These are phyloP conservation scores for Mnemiopsis leidyi DNA, from an alignment of 37 sponge, comb jelly and placozoan species.

Conservation along the genomic window DNA sequence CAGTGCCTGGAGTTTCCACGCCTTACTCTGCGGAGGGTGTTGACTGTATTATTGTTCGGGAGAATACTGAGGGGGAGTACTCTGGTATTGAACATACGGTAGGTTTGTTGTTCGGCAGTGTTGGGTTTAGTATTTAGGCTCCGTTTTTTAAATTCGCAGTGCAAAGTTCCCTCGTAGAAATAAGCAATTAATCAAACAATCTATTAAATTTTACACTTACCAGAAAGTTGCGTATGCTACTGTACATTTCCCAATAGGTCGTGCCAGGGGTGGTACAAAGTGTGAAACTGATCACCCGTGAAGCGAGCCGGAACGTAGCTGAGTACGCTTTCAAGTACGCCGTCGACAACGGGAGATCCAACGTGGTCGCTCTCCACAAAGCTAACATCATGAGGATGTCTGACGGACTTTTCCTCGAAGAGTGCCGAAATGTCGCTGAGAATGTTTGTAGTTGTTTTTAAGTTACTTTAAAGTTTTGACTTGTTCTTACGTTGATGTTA, in stretches of 20 bases:
- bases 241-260: constrained; percentile 71
- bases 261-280: constrained; percentile 98
- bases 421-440: constrained; percentile 84
- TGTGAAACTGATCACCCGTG: constrained; percentile 93
- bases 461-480: no score
- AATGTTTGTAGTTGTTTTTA: constrained; percentile 61
- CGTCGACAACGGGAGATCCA: constrained; percentile 70
- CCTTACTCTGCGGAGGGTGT: constrained; percentile 78
- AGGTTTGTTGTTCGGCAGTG: no score
- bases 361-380: constrained; percentile 96
- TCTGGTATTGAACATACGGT: constrained; percentile 98
- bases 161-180: no score
- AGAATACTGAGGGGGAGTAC: constrained; percentile 99
- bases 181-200: no score
- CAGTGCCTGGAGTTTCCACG: constrained; percentile 82
- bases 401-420: constrained; percentile 92
- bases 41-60: constrained; percentile 93
- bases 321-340: constrained; percentile 98
- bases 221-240: no score
- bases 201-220: not conserved
- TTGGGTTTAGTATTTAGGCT: no score
- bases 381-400: constrained; percentile 92
- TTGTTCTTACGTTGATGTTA: no score
- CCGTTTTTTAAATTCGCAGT: no score
- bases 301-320: constrained; percentile 91